These are phyloP conservation scores for Tipula confusa DNA, from an alignment of 2,888 invertebrate genomes.

Conservation along the genomic window DNA sequence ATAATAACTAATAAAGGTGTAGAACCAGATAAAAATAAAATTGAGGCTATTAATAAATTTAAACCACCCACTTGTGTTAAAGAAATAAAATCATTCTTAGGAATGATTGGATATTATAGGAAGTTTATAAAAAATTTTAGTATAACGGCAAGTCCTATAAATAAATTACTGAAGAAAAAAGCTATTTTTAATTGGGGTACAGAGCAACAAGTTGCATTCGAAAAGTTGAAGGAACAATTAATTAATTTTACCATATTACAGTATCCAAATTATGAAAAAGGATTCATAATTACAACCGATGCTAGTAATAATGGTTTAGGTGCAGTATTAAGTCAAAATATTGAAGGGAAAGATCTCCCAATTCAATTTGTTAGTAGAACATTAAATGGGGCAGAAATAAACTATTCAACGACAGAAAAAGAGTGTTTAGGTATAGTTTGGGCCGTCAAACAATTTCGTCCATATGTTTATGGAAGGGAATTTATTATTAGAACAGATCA, in stretches of 20 bases:
- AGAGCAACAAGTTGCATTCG: background rate
- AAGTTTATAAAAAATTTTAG: background rate
- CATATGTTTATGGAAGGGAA: slow-evolving; percentile 38
- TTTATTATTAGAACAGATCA: slow-evolving; percentile 40
- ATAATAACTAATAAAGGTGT: no score
- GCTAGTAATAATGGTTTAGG: background rate
- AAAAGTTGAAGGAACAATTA: background rate
- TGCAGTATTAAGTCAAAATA: background rate
- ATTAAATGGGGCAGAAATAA: slow-evolving; percentile 21
- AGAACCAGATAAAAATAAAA: background rate
- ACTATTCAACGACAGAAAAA: slow-evolving; percentile 38
- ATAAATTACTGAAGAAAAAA: background rate
- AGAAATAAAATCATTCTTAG: background rate
- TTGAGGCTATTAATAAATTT: no score
- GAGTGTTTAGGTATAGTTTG: slow-evolving; percentile 39
- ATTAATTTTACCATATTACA: background rate
- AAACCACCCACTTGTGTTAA: background rate
- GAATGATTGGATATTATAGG: background rate
- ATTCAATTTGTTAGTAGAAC: slow-evolving; percentile 39
- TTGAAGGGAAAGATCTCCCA: slow-evolving; percentile 36
- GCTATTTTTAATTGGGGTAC: background rate
- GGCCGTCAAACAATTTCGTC: slow-evolving; percentile 38
- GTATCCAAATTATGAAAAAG: background rate
- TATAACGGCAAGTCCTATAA: background rate
- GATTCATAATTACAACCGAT: no score